Base-by-base conservation (phyloP, 2,113 vertebrate genomes). In the Cygnus buccinator region DNA sequence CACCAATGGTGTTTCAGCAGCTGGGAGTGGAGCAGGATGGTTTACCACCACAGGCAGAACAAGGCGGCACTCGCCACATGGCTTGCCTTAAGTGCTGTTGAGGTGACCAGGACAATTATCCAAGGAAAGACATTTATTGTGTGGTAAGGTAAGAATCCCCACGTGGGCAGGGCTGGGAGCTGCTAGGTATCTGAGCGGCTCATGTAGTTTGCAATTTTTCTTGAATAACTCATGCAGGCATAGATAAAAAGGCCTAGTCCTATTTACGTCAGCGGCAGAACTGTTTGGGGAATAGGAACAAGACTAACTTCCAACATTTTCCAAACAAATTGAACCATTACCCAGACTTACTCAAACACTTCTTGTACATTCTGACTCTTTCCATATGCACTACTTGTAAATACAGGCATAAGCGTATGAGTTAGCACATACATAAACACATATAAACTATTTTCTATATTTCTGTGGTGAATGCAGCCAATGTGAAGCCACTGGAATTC, bases 391-490 rank as follows among this genome's bases (percentile, higher is more conserved):
- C n/a, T 48, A 6, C 44, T 72, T 77, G 39, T 77, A 95, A 93
- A 84, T 39, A 75, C 0, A 10, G 17, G 19, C 3, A 0, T 23
- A 59, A 76, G 19, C 10, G 35, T 26, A 90, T 37, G n/a, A 90
- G 25, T 55, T 59, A 77, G 46, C 19, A 87, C 61, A 59, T 9
- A 62, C 1, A 52, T 39, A 86, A 88, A 85, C 44, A 61, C 6
- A 63, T 0, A 65, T 29, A 86, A 89, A 76, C 41, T 55, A 46
- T 57, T 92, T 28, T 44, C 59, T 77, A 35, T 48, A 37, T 17
- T 88, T 83, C 58, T 55, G 21, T 31, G 46, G 80, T 81, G 91
- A 90, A 15, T 84, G 26, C 46, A 96, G 78, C 89, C 96, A 93
- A 46, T 39, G n/a, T 84, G 28, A 96, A 55, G 80, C 74, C 75